These are phyloP conservation scores for Coracopsis vasa DNA, from an alignment of 2,113 vertebrate species.

Conservation along the genomic window DNA sequence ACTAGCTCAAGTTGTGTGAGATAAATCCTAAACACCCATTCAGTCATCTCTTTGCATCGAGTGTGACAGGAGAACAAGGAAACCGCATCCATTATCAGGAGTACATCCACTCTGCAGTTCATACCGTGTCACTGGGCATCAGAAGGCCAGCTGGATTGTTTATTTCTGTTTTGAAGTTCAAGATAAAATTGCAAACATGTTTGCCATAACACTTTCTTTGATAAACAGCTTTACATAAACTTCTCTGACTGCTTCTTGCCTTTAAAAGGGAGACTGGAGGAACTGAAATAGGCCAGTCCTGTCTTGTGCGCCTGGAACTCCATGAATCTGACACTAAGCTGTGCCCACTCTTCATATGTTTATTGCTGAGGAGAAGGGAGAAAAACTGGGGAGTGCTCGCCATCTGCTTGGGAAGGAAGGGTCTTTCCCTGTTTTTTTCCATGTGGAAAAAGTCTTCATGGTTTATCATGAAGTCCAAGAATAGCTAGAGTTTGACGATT, in stretches of 20 bases:
- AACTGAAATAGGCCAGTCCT: background rate
- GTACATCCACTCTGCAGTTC: background rate
- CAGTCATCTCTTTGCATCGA: background rate
- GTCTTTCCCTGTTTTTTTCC: background rate
- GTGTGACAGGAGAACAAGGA: background rate
- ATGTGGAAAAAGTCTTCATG: background rate
- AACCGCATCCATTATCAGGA: background rate
- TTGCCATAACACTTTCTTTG: background rate
- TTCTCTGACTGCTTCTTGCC: background rate
- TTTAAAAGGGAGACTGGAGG: background rate
- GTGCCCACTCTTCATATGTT: background rate
- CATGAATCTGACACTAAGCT: background rate
- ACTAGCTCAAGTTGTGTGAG: background rate
- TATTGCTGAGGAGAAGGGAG: background rate
- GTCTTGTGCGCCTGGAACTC: accelerated
- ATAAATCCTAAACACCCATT: background rate
- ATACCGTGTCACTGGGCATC: background rate
- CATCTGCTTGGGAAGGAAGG: background rate
- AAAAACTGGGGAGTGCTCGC: background rate
- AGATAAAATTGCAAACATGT: background rate
- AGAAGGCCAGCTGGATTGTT: background rate
- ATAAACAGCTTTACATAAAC: background rate
- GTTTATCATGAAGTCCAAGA: background rate
- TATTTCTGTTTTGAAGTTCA: conserved; percentile 14
- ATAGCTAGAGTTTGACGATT: background rate